Evolutionary conservation across 1,140 invertebrate genomes (phyloP).

Genomic region (Bombus haemorrhoidalis): DNA sequence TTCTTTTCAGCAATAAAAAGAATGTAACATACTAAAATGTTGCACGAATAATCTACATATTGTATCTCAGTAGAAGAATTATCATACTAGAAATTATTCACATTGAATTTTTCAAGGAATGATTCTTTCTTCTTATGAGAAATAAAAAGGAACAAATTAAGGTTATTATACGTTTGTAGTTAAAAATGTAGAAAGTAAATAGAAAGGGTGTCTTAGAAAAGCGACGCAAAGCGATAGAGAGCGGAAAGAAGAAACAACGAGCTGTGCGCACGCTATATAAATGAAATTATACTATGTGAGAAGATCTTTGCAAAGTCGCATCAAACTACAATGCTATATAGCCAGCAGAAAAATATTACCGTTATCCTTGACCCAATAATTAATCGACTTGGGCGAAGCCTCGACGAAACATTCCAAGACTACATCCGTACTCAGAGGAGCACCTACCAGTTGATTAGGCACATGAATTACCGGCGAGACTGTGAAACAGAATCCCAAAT

Average conservation of each 20-base stretch:
- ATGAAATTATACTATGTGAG: not conserved
- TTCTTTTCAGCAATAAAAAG: no score
- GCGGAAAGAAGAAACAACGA: not conserved
- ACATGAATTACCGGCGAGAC: conserved; percentile 94
- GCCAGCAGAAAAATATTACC: conserved; percentile 83
- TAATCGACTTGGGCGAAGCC: conserved; percentile 93
- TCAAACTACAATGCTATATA: not conserved
- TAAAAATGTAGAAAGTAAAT: not conserved
- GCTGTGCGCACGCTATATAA: no score
- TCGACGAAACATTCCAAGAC: conserved; percentile 94
- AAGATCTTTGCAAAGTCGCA: not conserved
- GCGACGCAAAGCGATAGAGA: no score
- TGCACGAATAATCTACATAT: no score
- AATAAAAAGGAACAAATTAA: no score
- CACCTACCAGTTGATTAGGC: conserved; percentile 93
- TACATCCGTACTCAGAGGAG: conserved; percentile 92
- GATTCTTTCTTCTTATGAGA: no score
- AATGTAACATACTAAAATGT: no score
- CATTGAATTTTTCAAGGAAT: no score
- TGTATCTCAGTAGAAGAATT: no score
- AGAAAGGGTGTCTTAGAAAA: no score
- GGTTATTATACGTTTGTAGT: no score
- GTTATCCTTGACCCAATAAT: conserved; percentile 92
- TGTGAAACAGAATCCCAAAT: conserved; percentile 80
- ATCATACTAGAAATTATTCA: no score